Evolutionary conservation across 2,113 vertebrate species (phyloP), one percentile per base, ranked within the genome.

Genomic region (Pyrgilauda ruficollis): DNA sequence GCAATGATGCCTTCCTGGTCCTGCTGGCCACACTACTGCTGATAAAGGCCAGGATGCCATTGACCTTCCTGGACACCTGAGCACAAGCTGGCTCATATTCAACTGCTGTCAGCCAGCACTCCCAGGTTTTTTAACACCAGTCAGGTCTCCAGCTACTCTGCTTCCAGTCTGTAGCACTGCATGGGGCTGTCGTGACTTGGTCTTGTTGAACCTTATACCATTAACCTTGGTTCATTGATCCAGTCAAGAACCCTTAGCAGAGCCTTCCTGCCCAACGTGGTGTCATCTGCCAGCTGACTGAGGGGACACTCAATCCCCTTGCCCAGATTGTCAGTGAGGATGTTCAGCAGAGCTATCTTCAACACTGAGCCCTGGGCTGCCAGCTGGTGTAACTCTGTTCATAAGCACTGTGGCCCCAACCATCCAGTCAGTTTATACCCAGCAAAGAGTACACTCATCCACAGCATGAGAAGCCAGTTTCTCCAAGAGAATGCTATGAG

Each of bases 221-320:
- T 59, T 66, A 50, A 8, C 37, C 44, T 66, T 37, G 11, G 20
- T 24, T 46, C 16, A 30, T 12, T 20, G 15, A 17, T 75, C 15
- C 24, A 41, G 28, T n/a, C 24, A 47, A 31, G 28, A 39, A 10
- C 11, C 20, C 39, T 39, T 39, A 30, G 24, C 0, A 46, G n/a
- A 47, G 9, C 46, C 33, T 63, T 55, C 19, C 15, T 78, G 6
- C 53, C 17, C 23, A 21, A 0, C 0, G 0, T 46, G 46, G 24
- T 67, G 23, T n/a, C 39, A n/a, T 61, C 53, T 53, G 33, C 53
- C 35, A 17, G 30, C 35, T 50, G 39, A 37, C 28, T 67, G 46
- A 53, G 13, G 23, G 37, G 16, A 10, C 11, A 18, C 24, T 53
- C 27, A 7, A 1, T 75, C 7, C 6, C 13, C 2, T 26, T 28